phyloP scores from a whole-genome alignment of 2,113 vertebrate genomes.

The Rhodinocichla rosea region DNA sequence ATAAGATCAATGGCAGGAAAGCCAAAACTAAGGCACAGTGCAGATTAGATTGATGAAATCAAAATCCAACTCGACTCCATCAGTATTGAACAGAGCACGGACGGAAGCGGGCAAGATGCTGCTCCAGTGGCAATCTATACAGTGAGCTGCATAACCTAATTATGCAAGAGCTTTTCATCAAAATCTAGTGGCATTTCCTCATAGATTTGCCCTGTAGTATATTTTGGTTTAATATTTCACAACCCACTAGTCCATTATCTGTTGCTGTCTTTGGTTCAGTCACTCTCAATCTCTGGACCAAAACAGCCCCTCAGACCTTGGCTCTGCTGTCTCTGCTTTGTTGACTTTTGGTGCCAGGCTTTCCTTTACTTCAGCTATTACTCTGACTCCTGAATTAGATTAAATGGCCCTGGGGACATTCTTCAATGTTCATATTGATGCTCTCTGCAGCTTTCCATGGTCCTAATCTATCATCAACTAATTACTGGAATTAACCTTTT shows the following conservation, averaged over 20 bases:
- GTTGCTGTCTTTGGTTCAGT: not conserved
- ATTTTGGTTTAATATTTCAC: conserved; percentile 23
- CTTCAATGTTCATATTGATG: conserved; percentile 37
- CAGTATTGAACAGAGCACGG: not conserved
- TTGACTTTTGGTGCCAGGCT: conserved; percentile 30
- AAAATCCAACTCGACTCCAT: not conserved
- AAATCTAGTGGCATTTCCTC: conserved; percentile 13
- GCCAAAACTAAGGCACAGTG: not conserved
- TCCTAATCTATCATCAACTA: conserved; percentile 57
- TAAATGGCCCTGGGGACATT: conserved; percentile 9
- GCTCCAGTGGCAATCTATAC: not conserved
- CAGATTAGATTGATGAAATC: not conserved
- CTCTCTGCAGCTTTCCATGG: conserved; percentile 5
- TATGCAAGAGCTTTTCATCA: conserved; percentile 4
- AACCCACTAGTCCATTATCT: not conserved
- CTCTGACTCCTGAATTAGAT: conserved; percentile 35
- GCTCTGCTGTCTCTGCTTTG: not conserved
- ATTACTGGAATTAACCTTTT: conserved; percentile 65
- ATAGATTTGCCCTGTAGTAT: not conserved
- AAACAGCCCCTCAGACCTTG: not conserved
- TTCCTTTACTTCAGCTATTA: conserved; percentile 36
- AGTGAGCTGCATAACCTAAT: not conserved
- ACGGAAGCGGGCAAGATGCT: not conserved
- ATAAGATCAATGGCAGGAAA: not conserved
- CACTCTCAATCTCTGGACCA: not conserved